These are phyloP conservation scores for Dusona sp. DNA, from an alignment of 2,888 invertebrate genomes.

Conservation along the genomic window DNA sequence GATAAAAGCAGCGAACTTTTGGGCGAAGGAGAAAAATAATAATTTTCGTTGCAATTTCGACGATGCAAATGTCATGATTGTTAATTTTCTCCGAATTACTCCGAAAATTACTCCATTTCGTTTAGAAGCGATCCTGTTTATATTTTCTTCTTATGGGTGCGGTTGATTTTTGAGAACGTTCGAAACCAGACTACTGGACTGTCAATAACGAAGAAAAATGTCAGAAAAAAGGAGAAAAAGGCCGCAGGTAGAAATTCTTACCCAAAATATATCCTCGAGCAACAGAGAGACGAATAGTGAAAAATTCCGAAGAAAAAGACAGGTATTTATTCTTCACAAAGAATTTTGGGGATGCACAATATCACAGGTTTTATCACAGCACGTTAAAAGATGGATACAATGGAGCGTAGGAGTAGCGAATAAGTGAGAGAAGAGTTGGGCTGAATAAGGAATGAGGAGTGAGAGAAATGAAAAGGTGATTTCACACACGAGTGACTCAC, in stretches of 20 bases:
- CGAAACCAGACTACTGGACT: not conserved
- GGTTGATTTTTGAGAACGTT: not conserved
- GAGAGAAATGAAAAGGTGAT: not conserved
- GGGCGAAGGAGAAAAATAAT: too few relatives aligned
- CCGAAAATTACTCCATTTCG: not conserved
- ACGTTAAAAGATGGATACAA: slow-evolving; percentile 68
- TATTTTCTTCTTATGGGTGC: not conserved
- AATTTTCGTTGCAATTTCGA: too few relatives aligned
- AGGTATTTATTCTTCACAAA: not conserved
- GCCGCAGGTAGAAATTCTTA: not conserved
- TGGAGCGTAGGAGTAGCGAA: slow-evolving; percentile 44
- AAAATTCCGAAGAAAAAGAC: not conserved
- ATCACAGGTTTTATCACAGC: slow-evolving; percentile 77
- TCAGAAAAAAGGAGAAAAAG: too few relatives aligned
- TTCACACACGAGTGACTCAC: slow-evolving; percentile 32
- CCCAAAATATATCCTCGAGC: not conserved
- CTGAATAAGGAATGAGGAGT: not conserved
- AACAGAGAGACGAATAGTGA: not conserved
- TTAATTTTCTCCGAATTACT: not conserved
- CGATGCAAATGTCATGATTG: not conserved
- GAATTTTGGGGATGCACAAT: slow-evolving; percentile 58
- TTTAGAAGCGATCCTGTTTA: not conserved
- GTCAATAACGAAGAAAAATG: not conserved
- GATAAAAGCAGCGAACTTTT: too few relatives aligned
- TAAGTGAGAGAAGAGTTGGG: not conserved